These are phyloP conservation scores for Cerceris rybyensis DNA, from an alignment of 2,888 invertebrate species.

Conservation along the genomic window DNA sequence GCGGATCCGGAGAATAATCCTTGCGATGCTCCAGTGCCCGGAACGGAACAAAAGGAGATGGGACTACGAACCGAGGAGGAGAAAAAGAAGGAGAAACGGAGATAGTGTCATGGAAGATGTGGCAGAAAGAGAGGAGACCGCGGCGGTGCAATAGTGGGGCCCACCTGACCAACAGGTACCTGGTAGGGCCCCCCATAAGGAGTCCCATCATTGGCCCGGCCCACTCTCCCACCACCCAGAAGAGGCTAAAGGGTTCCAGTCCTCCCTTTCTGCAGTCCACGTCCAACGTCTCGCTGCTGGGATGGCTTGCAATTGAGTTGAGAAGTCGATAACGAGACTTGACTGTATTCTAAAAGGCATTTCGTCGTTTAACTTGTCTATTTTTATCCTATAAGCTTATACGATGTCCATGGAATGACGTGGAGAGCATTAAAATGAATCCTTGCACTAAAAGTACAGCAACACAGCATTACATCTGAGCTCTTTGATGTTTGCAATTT, in stretches of 20 bases:
- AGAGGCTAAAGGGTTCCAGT: constrained; percentile 64
- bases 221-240: constrained; percentile 69
- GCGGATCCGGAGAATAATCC: constrained; percentile 67
- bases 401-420: too few species aligned
- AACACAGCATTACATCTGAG: too few species aligned
- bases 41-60: constrained; percentile 52
- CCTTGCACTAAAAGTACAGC: too few species aligned
- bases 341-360: background rate
- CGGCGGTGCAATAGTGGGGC: constrained; percentile 71
- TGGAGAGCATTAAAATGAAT: too few species aligned
- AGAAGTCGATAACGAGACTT: constrained; percentile 47
- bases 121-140: constrained; percentile 34
- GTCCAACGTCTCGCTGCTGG: constrained; percentile 45
- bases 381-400: too few species aligned
- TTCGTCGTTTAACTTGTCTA: too few species aligned
- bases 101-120: constrained; percentile 19
- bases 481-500: too few species aligned
- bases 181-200: constrained; percentile 73
- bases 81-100: constrained; percentile 39
- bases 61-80: constrained; percentile 46
- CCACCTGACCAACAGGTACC: constrained; percentile 78
- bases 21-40: constrained; percentile 53
- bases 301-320: constrained; percentile 41
- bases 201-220: constrained; percentile 76
- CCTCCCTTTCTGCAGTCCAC: constrained; percentile 64